These are phyloP conservation scores for Crotophaga sulcirostris DNA, from an alignment of 2,113 vertebrate species.

Conservation along the genomic window DNA sequence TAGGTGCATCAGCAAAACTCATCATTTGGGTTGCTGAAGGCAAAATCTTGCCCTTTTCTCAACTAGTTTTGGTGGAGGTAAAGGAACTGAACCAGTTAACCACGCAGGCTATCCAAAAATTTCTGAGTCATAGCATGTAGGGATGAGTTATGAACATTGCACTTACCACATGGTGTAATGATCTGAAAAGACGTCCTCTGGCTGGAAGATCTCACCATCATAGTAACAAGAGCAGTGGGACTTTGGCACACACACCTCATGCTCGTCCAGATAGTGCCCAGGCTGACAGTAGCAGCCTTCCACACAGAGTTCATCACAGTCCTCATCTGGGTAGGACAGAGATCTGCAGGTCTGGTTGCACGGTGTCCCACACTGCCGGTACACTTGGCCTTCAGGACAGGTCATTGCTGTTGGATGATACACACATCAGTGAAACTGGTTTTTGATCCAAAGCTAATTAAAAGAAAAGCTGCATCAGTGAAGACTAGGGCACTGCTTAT, in stretches of 20 bases:
- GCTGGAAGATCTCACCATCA: conserved; percentile 92
- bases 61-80: background rate
- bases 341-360: conserved; percentile 91
- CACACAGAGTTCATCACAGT: conserved; percentile 80
- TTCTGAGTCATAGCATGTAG: rapidly evolving
- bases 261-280: conserved; percentile 82
- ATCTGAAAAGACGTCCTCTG: conserved; percentile 88
- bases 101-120: background rate
- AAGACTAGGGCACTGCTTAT: background rate
- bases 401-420: conserved; percentile 75
- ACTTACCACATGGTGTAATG: conserved; percentile 90
- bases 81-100: background rate
- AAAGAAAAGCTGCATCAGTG: background rate
- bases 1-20: background rate
- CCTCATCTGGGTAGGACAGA: conserved; percentile 82
- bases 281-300: conserved; percentile 93
- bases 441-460: background rate
- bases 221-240: conserved; percentile 89
- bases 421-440: background rate
- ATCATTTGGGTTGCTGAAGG: background rate
- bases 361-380: conserved; percentile 81
- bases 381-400: conserved; percentile 84
- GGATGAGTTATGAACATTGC: rapidly evolving
- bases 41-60: background rate
- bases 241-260: conserved; percentile 84